Conservation (phyloP, 2,888 invertebrate species). For the Colostygia pectinataria region DNA sequence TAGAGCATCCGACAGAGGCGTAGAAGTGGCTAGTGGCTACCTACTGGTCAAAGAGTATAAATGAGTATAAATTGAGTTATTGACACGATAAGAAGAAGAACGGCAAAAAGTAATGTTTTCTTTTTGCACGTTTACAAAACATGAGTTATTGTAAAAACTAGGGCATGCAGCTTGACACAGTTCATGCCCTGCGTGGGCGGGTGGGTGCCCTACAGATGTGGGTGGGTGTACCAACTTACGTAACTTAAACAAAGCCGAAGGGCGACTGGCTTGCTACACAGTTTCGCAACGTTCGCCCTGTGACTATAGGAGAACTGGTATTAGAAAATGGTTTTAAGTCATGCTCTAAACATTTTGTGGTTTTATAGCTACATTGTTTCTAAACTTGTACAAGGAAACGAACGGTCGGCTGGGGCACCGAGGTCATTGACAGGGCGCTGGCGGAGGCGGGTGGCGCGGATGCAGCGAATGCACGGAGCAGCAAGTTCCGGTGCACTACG, state of each 20-base stretch:
- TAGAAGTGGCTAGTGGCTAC: too few relatives aligned
- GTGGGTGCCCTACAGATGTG: slow-evolving; percentile 63
- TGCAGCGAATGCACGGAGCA: slow-evolving; percentile 79
- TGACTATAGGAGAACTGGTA: slow-evolving; percentile 41
- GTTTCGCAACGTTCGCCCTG: slow-evolving; percentile 69
- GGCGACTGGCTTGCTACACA: slow-evolving; percentile 69
- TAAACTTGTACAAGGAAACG: slow-evolving; percentile 32
- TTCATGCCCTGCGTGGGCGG: slow-evolving; percentile 70
- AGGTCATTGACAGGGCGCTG: slow-evolving; percentile 79
- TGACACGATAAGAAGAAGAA: too few relatives aligned
- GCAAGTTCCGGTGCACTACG: slow-evolving; percentile 81
- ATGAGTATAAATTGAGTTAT: too few relatives aligned
- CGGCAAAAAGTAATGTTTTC: too few relatives aligned
- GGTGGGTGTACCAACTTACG: slow-evolving; percentile 66
- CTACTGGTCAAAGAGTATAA: slow-evolving; percentile 19
- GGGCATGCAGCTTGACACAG: slow-evolving; percentile 74
- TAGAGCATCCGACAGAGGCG: too few relatives aligned
- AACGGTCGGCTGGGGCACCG: slow-evolving; percentile 43
- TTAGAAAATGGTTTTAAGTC: slow-evolving; percentile 22
- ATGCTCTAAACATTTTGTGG: slow-evolving; percentile 23
- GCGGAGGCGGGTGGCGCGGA: slow-evolving; percentile 67
- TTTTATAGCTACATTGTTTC: slow-evolving; percentile 11
- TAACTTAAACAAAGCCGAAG: slow-evolving; percentile 74
- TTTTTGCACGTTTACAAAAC: slow-evolving; percentile 46
- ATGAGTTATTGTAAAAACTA: slow-evolving; percentile 61